Conservation (phyloP, 2,113 vertebrate genomes). For the Leucosticte australis region DNA sequence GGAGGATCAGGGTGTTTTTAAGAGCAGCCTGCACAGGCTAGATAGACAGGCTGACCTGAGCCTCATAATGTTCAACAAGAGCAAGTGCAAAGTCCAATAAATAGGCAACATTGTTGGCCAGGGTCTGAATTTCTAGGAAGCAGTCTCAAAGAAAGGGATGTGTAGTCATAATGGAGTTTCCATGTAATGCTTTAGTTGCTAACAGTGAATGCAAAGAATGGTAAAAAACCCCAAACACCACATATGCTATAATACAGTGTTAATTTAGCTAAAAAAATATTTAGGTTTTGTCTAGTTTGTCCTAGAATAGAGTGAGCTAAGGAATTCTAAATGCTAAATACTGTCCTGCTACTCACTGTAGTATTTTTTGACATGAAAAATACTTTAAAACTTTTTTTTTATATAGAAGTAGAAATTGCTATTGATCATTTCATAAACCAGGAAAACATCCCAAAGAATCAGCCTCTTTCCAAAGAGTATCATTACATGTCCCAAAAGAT, state of each 20-base stretch:
- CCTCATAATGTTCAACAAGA: background rate
- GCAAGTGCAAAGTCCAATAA: background rate
- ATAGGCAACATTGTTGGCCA: background rate
- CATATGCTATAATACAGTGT: background rate
- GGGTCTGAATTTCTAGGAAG: background rate
- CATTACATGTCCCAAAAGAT: background rate
- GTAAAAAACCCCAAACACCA: rapidly evolving
- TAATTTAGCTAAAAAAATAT: background rate
- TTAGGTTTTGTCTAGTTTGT: background rate
- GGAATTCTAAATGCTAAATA: background rate
- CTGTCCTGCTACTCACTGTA: background rate
- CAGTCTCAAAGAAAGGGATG: background rate
- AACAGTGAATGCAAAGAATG: background rate
- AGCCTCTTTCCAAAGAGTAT: background rate
- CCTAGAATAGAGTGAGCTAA: background rate
- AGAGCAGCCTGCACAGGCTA: background rate
- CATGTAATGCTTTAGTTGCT: background rate
- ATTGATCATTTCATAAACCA: background rate
- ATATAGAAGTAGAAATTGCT: background rate
- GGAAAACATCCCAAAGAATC: background rate
- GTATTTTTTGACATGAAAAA: background rate
- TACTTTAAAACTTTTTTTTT: background rate
- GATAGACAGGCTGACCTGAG: background rate
- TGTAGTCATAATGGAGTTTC: background rate
- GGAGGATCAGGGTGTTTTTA: background rate